These are phyloP conservation scores for Pollenia angustigena DNA, from an alignment of 2,888 invertebrate genomes.

Conservation along the genomic window DNA sequence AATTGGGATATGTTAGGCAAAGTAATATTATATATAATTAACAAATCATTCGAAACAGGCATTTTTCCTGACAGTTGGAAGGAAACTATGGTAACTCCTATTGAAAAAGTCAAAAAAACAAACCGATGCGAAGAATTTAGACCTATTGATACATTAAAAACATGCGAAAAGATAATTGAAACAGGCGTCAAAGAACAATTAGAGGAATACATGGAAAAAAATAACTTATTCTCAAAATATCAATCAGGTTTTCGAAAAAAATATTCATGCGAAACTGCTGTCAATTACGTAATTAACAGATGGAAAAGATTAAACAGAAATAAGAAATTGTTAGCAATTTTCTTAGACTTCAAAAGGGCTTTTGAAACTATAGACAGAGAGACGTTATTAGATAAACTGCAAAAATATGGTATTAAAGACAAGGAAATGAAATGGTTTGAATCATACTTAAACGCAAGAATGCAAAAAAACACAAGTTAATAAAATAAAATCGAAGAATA, in stretches of 20 bases:
- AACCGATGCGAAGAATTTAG: conserved; percentile 1
- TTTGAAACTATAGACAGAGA: conserved; percentile 6
- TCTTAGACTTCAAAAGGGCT: not conserved
- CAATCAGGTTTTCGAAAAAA: not conserved
- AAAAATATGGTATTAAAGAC: not conserved
- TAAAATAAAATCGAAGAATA: not conserved
- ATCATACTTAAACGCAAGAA: not conserved
- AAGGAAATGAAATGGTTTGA: not conserved
- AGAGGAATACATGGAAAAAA: not conserved
- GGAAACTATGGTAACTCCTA: conserved; percentile 5
- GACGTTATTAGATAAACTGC: not conserved
- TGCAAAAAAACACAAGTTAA: not conserved
- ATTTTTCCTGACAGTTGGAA: not conserved
- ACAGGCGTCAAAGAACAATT: no score
- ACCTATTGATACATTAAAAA: not conserved
- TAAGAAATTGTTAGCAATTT: no score
- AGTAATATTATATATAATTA: not conserved
- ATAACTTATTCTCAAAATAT: not conserved
- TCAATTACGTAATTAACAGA: not conserved
- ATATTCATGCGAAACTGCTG: conserved; percentile 1
- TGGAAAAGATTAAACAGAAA: no score
- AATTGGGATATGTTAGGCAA: not conserved
- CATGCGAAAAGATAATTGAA: not conserved
- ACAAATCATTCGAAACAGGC: not conserved
- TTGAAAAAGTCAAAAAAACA: not conserved